Conservation (phyloP, 2,888 invertebrate species). For the Sesamia inferens region DNA sequence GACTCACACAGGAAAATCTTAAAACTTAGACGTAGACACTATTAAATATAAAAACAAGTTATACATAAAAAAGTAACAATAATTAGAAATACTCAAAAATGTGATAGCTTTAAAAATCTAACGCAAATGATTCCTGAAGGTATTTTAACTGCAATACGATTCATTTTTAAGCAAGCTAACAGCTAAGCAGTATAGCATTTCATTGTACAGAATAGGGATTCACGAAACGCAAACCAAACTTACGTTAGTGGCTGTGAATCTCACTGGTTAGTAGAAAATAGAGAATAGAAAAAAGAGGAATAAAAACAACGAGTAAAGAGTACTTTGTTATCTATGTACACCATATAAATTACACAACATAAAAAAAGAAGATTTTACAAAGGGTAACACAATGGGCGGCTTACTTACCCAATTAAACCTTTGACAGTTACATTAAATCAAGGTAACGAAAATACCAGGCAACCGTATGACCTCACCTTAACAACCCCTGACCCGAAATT, state of each 20-base stretch:
- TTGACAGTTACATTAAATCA: constrained; percentile 4
- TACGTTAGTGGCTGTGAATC: background rate
- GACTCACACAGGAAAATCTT: no score
- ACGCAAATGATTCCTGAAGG: background rate
- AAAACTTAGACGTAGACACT: no score
- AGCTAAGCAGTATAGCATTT: background rate
- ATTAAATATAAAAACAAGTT: no score
- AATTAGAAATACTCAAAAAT: no score
- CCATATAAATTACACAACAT: no score
- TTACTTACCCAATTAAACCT: background rate
- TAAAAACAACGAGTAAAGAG: no score
- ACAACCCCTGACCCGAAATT: constrained; percentile 64
- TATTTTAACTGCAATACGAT: background rate
- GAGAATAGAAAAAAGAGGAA: no score
- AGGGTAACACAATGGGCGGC: no score
- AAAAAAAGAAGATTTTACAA: no score
- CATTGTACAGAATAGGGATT: background rate
- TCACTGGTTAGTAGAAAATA: background rate
- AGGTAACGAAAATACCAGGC: constrained; percentile 15
- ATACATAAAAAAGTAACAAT: no score
- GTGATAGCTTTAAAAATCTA: background rate
- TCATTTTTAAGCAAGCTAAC: background rate
- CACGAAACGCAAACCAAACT: background rate
- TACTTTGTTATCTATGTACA: no score
- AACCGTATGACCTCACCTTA: constrained; percentile 61